Evolutionary conservation across 2,888 invertebrate genomes (phyloP), one percentile per base, ranked within the genome.

Genomic region (Congeria kusceri): DNA sequence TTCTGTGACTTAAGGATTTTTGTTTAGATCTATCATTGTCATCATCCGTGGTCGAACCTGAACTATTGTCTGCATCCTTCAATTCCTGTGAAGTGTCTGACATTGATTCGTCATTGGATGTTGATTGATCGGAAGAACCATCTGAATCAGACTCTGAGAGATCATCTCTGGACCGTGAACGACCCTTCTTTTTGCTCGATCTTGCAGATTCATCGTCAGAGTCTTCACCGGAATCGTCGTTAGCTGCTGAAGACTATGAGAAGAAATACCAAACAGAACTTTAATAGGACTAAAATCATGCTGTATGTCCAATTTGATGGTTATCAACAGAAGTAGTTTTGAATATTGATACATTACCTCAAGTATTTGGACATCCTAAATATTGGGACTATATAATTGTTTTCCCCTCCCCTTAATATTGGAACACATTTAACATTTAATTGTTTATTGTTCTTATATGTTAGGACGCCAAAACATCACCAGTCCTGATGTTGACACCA

Each of bases 81-180:
- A 74, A 75, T 25, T 83, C 82, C 7, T 81, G 67, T n/a, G 77
- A 77, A 29, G 67, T 72, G 57, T 83, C 82, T 47, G 78, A 79
- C 73, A 74, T 70, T 20, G 80, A 74, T 23, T 85, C 84, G 49
- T 83, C 81, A 20, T 83, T 84, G 32, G 82, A 75, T 64, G 84
- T 79, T 1, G 80, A 82, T 44, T 80, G 71, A 27, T 47, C 70
- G 46, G 68, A 62, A 7, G 69, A 61, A 15, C 80, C 83, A 57
- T 76, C 83, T 3, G 62, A 64, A 4, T 72, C 81, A 15, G 79
- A 77, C 28, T 78, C 82, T 13, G 74, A 78, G 66, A 65, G 68
- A 27, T 65, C 58, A 27, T 66, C 70, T 39, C 73, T 63, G 3
- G 67, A 25, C 5, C 46, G 59, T 23, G 77, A 57, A 18, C n/a